Evolutionary conservation across 2,113 vertebrate genomes (phyloP).

Genomic region (Spheniscus mendiculus): DNA sequence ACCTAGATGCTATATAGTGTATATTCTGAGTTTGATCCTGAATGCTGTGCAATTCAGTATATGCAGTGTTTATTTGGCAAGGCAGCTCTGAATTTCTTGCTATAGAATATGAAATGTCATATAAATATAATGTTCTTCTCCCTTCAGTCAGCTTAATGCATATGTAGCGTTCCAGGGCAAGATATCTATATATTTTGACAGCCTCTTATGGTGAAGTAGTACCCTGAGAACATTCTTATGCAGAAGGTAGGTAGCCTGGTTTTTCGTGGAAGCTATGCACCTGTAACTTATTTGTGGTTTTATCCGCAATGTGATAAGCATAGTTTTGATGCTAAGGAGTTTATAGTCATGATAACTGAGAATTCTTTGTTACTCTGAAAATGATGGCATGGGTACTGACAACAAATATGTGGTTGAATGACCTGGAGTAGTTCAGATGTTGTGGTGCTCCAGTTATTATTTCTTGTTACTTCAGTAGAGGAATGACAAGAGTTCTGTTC

Average conservation of each 20-base stretch:
- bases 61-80: not conserved
- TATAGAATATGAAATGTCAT: not conserved
- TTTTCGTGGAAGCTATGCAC: not conserved
- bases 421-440: not conserved
- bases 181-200: fast-evolving
- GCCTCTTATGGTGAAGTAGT: not conserved
- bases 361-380: not conserved
- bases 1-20: not conserved
- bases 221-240: not conserved
- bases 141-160: too few species aligned
- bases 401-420: not conserved
- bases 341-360: not conserved
- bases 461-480: not conserved
- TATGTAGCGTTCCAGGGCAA: not conserved
- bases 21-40: not conserved
- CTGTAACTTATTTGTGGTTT: not conserved
- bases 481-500: not conserved
- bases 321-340: not conserved
- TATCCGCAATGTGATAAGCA: not conserved
- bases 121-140: not conserved
- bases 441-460: not conserved
- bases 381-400: not conserved
- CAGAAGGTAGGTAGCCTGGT: not conserved
- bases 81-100: not conserved
- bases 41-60: not conserved